phyloP scores from a whole-genome alignment of 53 echinoderm and acorn worm species.

The Mesocentrotus franciscanus region DNA sequence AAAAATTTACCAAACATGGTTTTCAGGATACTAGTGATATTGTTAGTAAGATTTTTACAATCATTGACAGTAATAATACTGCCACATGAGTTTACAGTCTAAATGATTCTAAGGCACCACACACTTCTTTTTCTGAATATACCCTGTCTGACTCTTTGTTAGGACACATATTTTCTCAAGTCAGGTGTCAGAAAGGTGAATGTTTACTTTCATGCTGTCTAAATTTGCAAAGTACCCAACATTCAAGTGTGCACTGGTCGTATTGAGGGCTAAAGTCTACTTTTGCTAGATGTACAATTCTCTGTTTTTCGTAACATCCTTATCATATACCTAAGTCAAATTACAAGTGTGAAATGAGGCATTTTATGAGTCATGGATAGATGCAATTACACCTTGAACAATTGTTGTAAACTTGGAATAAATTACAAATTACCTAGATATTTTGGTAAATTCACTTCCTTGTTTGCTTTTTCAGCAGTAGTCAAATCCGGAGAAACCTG shows the following conservation, averaged over 20 bases:
- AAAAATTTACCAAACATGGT: no score
- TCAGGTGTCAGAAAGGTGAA: background rate
- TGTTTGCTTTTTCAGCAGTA: background rate
- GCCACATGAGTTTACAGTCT: background rate
- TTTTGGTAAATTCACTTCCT: slow-evolving; percentile 5
- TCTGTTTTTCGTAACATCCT: no score
- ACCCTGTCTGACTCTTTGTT: background rate
- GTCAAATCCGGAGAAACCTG: background rate
- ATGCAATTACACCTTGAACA: background rate
- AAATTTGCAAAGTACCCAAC: background rate
- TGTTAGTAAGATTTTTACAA: background rate
- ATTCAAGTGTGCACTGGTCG: background rate
- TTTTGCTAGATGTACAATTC: no score
- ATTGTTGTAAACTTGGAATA: background rate
- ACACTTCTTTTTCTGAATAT: background rate
- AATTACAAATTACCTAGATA: background rate
- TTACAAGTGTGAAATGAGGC: no score
- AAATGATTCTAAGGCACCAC: background rate
- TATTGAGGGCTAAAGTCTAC: background rate
- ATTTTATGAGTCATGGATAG: no score
- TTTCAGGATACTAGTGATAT: no score
- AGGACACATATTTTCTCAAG: background rate
- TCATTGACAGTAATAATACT: background rate
- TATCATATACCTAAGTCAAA: no score
- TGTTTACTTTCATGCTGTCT: background rate